These are phyloP conservation scores for Lepeophtheirus nordmannii DNA, from an alignment of 2,888 invertebrate genomes.

Conservation along the genomic window DNA sequence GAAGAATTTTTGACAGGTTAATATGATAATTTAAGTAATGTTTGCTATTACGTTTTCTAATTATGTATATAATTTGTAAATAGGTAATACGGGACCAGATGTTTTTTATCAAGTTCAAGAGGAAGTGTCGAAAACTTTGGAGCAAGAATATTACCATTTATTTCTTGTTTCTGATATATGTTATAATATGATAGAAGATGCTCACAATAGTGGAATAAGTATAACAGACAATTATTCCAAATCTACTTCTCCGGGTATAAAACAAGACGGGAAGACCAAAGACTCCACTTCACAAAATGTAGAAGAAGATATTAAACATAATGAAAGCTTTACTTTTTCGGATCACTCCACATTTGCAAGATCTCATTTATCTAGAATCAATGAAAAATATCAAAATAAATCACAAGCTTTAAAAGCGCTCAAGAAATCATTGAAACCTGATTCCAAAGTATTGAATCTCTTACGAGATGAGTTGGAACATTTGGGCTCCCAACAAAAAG, in stretches of 20 bases:
- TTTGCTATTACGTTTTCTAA: constrained; percentile 26
- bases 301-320: constrained; percentile 11
- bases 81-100: constrained; percentile 72
- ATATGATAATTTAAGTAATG: background rate
- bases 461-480: constrained; percentile 69
- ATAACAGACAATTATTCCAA: constrained; percentile 14
- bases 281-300: background rate
- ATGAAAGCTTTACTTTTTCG: constrained; percentile 32
- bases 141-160: constrained; percentile 73
- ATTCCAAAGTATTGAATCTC: constrained; percentile 59
- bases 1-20: background rate
- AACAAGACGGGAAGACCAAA: constrained; percentile 1
- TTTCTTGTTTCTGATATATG: constrained; percentile 75
- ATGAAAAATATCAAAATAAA: constrained; percentile 69
- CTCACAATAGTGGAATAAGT: constrained; percentile 39
- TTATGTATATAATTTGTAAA: constrained; percentile 26
- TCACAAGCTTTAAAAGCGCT: constrained; percentile 59
- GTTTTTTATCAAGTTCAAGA: constrained; percentile 75
- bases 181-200: constrained; percentile 50
- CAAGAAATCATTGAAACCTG: constrained; percentile 61
- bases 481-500: constrained; percentile 59
- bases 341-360: constrained; percentile 68
- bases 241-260: too few relatives aligned
- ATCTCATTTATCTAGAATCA: constrained; percentile 61
- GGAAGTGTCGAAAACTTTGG: constrained; percentile 57